Percentiles rank a stretch among this genome's conserved stretches.
phyloP scores from a whole-genome alignment of 2,888 invertebrate genomes.

The Latrodectus elegans region DNA sequence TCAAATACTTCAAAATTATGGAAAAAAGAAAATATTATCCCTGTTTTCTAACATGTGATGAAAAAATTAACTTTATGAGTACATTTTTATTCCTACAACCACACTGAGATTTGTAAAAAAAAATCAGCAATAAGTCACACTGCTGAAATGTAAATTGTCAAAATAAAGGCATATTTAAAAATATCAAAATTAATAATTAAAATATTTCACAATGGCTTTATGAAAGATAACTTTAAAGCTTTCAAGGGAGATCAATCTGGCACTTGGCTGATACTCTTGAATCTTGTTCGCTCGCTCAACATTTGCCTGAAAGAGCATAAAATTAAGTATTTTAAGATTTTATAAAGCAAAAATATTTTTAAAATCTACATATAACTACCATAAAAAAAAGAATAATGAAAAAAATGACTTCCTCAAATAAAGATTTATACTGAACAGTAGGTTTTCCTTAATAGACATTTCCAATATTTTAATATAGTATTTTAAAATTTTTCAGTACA shows the following conservation, averaged over 20 bases:
- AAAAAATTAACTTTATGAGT: background rate
- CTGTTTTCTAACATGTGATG: background rate
- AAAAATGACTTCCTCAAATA: background rate
- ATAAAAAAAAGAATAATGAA: background rate
- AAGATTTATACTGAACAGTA: no score
- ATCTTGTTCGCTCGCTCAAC: conserved; percentile 66
- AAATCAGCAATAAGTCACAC: no score
- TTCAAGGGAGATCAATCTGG: conserved; percentile 60
- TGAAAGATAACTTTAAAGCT: conserved; percentile 53
- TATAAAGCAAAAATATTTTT: background rate
- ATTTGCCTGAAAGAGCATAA: conserved; percentile 39
- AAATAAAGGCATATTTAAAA: no score
- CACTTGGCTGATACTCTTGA: conserved; percentile 68
- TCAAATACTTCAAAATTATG: no score
- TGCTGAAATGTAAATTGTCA: no score
- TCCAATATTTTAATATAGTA: no score
- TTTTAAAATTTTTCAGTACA: no score
- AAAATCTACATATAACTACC: background rate
- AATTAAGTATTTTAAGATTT: background rate
- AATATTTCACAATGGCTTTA: conserved; percentile 46
- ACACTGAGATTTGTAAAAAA: background rate
- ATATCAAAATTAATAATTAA: background rate
- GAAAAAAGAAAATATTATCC: no score
- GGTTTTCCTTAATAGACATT: no score
- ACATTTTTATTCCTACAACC: background rate